phyloP scores from a whole-genome alignment of 1,140 invertebrate species.

The Homarus americanus region DNA sequence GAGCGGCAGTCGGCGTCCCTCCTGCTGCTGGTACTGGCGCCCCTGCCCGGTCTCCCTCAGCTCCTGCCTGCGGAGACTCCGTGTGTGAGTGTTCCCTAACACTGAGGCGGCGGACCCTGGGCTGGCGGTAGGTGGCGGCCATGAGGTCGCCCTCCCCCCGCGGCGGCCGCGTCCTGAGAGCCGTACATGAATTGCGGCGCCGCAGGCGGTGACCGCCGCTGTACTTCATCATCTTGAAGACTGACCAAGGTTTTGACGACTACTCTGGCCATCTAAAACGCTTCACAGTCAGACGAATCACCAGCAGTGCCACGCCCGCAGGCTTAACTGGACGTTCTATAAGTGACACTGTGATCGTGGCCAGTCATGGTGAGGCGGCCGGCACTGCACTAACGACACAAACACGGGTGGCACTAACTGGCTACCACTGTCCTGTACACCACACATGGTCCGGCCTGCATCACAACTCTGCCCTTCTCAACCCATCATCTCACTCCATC shows the following conservation, averaged over 20 bases:
- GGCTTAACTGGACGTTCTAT: conserved; percentile 44
- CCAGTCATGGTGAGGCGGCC: conserved; percentile 14
- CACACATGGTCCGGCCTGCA: not conserved
- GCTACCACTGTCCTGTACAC: not conserved
- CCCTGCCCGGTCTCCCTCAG: conserved; percentile 4
- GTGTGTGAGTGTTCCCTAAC: conserved; percentile 68
- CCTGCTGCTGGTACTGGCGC: conserved; percentile 9
- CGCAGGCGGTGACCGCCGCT: conserved; percentile 66
- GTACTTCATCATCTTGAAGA: conserved; percentile 73
- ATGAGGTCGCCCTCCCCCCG: conserved; percentile 49
- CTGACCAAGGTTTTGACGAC: conserved; percentile 8
- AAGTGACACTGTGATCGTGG: not conserved
- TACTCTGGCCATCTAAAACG: conserved; percentile 57
- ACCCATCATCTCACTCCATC: not conserved
- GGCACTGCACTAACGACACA: not conserved
- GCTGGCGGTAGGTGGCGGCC: conserved; percentile 36
- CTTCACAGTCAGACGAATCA: conserved; percentile 15
- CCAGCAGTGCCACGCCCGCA: conserved; percentile 46
- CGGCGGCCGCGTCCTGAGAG: conserved; percentile 63
- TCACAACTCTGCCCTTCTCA: not conserved
- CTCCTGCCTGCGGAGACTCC: conserved; percentile 15
- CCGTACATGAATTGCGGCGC: conserved; percentile 73
- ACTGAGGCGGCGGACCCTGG: conserved; percentile 66
- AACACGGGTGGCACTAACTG: conserved; percentile 2
- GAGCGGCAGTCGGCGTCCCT: not conserved